phyloP scores from a whole-genome alignment of 2,113 vertebrate genomes.

The Macquaria australasica region DNA sequence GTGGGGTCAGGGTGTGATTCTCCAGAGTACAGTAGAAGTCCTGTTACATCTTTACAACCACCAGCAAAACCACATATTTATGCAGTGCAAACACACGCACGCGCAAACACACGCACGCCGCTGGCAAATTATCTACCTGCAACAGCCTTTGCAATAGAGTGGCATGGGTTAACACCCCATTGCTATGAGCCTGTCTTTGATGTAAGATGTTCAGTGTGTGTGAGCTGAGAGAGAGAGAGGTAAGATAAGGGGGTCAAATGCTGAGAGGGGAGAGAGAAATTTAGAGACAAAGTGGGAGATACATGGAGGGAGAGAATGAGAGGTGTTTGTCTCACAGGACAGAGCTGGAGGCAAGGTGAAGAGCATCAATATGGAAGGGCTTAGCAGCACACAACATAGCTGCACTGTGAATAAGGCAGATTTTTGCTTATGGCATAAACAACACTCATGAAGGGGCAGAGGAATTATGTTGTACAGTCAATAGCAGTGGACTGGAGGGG shows the following conservation, averaged over 20 bases:
- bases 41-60: constrained; percentile 60
- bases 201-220: constrained; percentile 68
- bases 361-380: constrained; percentile 49
- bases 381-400: constrained; percentile 20
- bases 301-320: constrained; percentile 42
- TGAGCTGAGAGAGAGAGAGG: constrained; percentile 62
- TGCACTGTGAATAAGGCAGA: constrained; percentile 27
- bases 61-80: constrained; percentile 45
- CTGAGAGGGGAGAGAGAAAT: constrained; percentile 55
- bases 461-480: constrained; percentile 35
- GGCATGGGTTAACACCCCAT: constrained; percentile 77
- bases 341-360: constrained; percentile 58
- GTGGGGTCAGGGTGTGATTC: constrained; percentile 46
- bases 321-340: constrained; percentile 65
- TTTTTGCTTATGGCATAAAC: constrained; percentile 49
- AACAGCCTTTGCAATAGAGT: constrained; percentile 74
- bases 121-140: constrained; percentile 65
- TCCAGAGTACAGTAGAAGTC: constrained; percentile 52
- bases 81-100: constrained; percentile 43
- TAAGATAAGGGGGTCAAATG: constrained; percentile 71
- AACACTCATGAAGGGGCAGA: constrained; percentile 18
- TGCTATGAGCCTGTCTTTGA: constrained; percentile 81
- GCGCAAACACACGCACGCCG: constrained; percentile 35
- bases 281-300: constrained; percentile 65
- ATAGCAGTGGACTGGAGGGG: constrained; percentile 1